A percentile compares a stretch with the other conserved stretches of the same genome.
Conservation (phyloP, 2,888 invertebrate genomes). For the Exocentrus adspersus region DNA sequence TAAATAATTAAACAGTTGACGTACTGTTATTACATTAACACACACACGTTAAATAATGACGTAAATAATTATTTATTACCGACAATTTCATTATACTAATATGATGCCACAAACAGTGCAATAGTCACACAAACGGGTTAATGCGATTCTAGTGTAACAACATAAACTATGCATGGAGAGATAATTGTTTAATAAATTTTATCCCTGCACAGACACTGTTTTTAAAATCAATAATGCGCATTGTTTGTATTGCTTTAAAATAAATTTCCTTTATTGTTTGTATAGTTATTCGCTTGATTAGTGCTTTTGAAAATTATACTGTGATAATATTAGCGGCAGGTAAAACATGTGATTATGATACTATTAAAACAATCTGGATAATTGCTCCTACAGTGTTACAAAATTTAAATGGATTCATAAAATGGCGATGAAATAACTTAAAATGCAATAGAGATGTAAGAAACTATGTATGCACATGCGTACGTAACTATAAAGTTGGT, state of each 20-base stretch:
- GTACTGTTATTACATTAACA: too few relatives aligned
- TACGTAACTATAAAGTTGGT: too few relatives aligned
- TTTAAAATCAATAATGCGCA: not conserved
- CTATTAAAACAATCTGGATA: too few relatives aligned
- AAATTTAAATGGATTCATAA: too few relatives aligned
- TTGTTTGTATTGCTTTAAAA: not conserved
- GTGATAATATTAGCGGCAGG: not conserved
- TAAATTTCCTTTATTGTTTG: conserved; percentile 1
- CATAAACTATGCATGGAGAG: not conserved
- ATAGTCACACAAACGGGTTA: not conserved
- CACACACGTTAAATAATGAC: too few relatives aligned
- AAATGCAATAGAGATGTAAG: too few relatives aligned
- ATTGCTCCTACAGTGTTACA: too few relatives aligned
- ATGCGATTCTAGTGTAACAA: not conserved
- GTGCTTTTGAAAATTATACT: not conserved
- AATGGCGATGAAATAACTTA: too few relatives aligned
- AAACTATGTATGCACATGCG: too few relatives aligned
- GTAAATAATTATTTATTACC: not conserved
- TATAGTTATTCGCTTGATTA: not conserved
- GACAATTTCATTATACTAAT: not conserved
- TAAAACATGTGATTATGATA: not conserved
- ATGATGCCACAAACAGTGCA: not conserved
- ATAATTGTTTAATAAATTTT: not conserved
- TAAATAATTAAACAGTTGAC: too few relatives aligned
- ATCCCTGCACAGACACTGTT: not conserved